Evolutionary conservation across 2,113 vertebrate species (phyloP).

Genomic region (Coregonus clupeaformis): DNA sequence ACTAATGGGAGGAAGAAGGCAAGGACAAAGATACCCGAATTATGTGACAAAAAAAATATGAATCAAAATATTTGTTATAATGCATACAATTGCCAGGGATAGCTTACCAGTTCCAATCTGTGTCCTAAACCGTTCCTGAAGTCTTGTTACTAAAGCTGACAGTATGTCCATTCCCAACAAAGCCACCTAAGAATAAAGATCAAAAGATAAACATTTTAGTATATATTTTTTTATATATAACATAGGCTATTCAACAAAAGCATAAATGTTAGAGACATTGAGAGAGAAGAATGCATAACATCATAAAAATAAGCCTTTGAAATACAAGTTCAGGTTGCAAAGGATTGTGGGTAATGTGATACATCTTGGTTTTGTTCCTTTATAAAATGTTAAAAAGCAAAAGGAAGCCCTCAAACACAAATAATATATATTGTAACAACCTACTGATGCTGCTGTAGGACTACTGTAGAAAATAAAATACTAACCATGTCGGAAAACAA

Average conservation of each 20-base stretch:
- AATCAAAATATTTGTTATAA: not conserved
- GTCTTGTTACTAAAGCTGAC: slow-evolving; percentile 83
- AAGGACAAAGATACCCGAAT: not conserved
- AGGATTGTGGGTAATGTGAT: slow-evolving; percentile 62
- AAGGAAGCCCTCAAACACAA: fast-evolving
- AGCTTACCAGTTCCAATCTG: slow-evolving; percentile 91
- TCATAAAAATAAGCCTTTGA: too few species aligned
- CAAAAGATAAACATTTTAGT: too few species aligned
- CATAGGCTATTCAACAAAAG: too few species aligned
- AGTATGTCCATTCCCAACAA: slow-evolving; percentile 92
- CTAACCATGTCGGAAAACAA: slow-evolving; percentile 21
- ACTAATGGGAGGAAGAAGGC: slow-evolving; percentile 67
- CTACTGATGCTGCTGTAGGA: not conserved
- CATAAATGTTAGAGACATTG: too few species aligned
- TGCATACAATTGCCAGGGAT: not conserved
- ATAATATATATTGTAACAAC: not conserved
- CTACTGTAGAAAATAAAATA: not conserved
- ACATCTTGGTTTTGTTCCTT: not conserved
- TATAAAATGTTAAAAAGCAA: fast-evolving
- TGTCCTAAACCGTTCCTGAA: slow-evolving; percentile 90
- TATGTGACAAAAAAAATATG: not conserved
- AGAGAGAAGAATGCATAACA: not conserved
- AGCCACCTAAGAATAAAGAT: slow-evolving; percentile 82
- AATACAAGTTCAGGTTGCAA: slow-evolving; percentile 40
- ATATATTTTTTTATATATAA: too few species aligned